Evolutionary conservation across 2,888 invertebrate genomes (phyloP).

Genomic region (Pachliopta kotzebuea): DNA sequence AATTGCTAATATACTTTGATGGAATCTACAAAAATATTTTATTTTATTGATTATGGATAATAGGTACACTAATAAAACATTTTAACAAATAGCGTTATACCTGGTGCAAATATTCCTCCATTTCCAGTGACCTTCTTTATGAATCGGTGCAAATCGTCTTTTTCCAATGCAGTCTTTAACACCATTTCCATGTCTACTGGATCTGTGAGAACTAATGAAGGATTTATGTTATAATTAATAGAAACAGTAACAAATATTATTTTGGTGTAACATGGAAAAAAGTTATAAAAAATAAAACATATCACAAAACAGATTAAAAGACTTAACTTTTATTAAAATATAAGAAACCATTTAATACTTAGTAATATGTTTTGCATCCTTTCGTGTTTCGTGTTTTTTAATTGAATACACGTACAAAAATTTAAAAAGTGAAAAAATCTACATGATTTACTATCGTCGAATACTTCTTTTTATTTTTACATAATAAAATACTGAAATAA

Average conservation of each 20-base stretch:
- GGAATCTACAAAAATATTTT: too few species aligned
- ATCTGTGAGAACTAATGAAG: constrained; percentile 45
- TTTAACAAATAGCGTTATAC: constrained; percentile 37
- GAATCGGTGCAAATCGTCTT: constrained; percentile 62
- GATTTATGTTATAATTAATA: not conserved
- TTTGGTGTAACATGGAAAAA: not conserved
- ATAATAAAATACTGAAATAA: not conserved
- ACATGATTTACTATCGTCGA: too few species aligned
- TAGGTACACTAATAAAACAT: too few species aligned
- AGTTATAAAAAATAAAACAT: not conserved
- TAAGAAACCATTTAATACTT: too few species aligned
- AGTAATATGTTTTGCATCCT: too few species aligned
- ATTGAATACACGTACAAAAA: too few species aligned
- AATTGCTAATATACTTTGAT: too few species aligned
- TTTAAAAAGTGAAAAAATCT: too few species aligned
- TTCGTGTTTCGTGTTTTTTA: too few species aligned
- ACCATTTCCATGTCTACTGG: constrained; percentile 55
- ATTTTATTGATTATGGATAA: too few species aligned
- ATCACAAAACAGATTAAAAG: too few species aligned
- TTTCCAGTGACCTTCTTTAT: constrained; percentile 51
- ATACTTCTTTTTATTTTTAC: not conserved
- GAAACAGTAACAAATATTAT: constrained; percentile 19
- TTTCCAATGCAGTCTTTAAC: constrained; percentile 60
- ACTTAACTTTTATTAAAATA: too few species aligned
- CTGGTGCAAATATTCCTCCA: constrained; percentile 64